These are phyloP conservation scores for Aphidius gifuensis DNA, from an alignment of 1,140 invertebrate species.

Conservation along the genomic window DNA sequence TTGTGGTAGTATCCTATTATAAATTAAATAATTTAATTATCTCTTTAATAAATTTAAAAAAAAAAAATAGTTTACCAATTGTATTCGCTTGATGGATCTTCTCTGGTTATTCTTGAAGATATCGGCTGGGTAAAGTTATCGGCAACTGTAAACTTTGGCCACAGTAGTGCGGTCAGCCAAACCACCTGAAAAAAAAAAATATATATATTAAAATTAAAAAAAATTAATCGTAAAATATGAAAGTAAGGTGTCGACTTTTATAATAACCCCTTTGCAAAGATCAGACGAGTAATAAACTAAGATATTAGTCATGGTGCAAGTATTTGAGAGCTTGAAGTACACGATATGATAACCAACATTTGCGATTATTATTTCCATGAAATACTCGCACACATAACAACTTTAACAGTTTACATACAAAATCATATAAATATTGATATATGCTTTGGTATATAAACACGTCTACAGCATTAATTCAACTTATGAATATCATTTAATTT, in stretches of 20 bases:
- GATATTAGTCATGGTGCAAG: neutral
- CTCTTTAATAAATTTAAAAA: constrained; percentile 1
- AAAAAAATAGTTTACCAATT: constrained; percentile 21
- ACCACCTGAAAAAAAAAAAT: constrained; percentile 46
- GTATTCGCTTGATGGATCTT: constrained; percentile 46
- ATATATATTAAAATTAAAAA: neutral
- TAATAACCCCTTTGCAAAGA: neutral
- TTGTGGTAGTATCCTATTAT: constrained; percentile 10
- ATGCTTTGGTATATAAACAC: no score
- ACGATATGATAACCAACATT: no score
- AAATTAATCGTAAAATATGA: no score
- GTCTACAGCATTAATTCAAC: no score
- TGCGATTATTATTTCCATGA: no score
- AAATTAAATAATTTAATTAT: neutral
- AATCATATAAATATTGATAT: no score
- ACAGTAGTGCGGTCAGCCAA: constrained; percentile 55
- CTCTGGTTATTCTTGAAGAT: constrained; percentile 42
- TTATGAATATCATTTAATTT: no score
- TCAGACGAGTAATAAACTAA: constrained; percentile 13
- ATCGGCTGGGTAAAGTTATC: constrained; percentile 48
- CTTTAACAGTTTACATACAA: neutral
- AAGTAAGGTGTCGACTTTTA: neutral
- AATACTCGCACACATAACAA: no score
- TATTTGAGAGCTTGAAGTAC: no score
- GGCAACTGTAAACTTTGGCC: constrained; percentile 50